A percentile compares a stretch with the other conserved stretches of the same genome.
Conservation (phyloP, 2,888 invertebrate species). For the Acronicta leporina region DNA sequence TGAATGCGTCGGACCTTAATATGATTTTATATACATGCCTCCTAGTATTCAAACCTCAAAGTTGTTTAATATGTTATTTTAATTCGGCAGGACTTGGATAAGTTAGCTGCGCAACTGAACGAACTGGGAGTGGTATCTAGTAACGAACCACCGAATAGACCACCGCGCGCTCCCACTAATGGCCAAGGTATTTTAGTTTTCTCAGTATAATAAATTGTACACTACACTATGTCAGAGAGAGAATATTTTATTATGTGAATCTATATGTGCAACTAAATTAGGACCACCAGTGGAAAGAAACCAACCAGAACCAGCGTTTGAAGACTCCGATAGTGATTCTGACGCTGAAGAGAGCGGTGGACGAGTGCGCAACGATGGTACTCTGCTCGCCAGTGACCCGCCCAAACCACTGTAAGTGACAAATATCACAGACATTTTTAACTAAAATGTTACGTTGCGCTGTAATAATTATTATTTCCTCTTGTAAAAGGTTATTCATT, state of each 20-base stretch:
- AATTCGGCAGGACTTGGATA: slow-evolving; percentile 95
- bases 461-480: slow-evolving; percentile 1
- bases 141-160: slow-evolving; percentile 90
- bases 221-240: background rate
- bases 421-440: background rate
- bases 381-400: slow-evolving; percentile 98
- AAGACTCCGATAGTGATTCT: slow-evolving; percentile 94
- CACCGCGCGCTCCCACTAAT: slow-evolving; percentile 83
- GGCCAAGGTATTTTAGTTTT: slow-evolving; percentile 75
- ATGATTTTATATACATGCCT: slow-evolving; percentile 11
- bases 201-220: background rate
- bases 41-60: slow-evolving; percentile 31
- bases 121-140: slow-evolving; percentile 95
- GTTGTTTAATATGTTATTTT: slow-evolving; percentile 24
- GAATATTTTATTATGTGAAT: no score
- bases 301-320: slow-evolving; percentile 91
- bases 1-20: no score
- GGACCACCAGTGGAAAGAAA: slow-evolving; percentile 88
- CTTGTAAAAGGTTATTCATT: slow-evolving; percentile 32
- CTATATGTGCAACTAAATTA: slow-evolving; percentile 42
- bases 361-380: slow-evolving; percentile 96
- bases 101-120: slow-evolving; percentile 98
- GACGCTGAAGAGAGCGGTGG: slow-evolving; percentile 95
- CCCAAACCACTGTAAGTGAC: slow-evolving; percentile 97
- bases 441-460: background rate